Base-by-base conservation (phyloP, 2,888 invertebrate genomes). In the Loripinus fragilis region DNA sequence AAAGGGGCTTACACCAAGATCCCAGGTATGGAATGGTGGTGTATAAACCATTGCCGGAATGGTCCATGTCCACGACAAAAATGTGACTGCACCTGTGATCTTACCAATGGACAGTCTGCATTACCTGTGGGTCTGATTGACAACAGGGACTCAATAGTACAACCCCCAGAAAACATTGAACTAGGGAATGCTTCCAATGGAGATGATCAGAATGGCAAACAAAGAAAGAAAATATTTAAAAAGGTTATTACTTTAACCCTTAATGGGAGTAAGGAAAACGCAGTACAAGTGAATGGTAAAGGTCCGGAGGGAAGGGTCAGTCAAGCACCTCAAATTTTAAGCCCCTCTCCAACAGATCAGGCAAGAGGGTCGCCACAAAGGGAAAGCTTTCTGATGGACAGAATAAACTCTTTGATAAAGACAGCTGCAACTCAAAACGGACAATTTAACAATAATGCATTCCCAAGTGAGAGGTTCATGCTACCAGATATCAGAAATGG, bases 11-110 rank as follows among this genome's bases (percentile, higher is more conserved):
- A 60, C 20, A 5, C 30, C 15, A 20, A 28, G 5, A 60, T 60
- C 20, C 60, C 60, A 1, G 60, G 60, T 17, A 60, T 60, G 60
- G 33, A 60, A 17, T 60, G 60, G 60, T 60, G 60, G 60, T 60
- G 60, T 20, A 10, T 60, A 10, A 60, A 60, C 20, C 60, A 60
- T 33, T 60, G 60, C 33, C 25, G 23, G 23, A 33, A 10, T 17
- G 60, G 60, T 1, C 33, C 60, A 1, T 60, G 60, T 23, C 60
- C 60, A n/a, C 30, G 28, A 60, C 12, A 8, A 17, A 60, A 60
- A 33, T 60, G 60, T 20, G 12, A 30, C 20, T 60, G 60, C 17
- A 60, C 60, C 17, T 60, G 60, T 20, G n/a, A 60, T 28, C 60
- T 28, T 2, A 8, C 12, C 17, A 33, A 30, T 60, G 7, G 15